Percentiles rank a stretch among this genome's conserved stretches.
Evolutionary conservation across 2,888 invertebrate species (phyloP).

Genomic region (Galerucella calmariensis): DNA sequence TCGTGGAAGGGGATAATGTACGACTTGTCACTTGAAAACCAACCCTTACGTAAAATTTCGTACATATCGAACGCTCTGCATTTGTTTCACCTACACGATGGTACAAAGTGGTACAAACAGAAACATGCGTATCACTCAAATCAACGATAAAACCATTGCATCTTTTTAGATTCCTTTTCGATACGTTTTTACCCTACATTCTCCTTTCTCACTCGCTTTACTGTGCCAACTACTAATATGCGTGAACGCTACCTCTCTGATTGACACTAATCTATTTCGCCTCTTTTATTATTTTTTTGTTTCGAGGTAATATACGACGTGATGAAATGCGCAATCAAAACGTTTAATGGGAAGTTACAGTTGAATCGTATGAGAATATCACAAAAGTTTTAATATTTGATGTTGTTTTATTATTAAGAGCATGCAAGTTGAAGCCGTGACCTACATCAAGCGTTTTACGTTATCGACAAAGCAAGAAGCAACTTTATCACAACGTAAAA

Average conservation of each 20-base stretch:
- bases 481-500: too few species aligned
- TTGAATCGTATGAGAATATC: not conserved
- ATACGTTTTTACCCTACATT: slow-evolving; percentile 38
- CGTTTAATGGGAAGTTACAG: slow-evolving; percentile 1
- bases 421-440: slow-evolving; percentile 5
- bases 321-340: slow-evolving; percentile 7
- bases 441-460: not conserved
- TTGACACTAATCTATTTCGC: slow-evolving; percentile 29
- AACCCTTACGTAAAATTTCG: slow-evolving; percentile 43
- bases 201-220: slow-evolving; percentile 13
- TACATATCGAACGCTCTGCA: slow-evolving; percentile 54
- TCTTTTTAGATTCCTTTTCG: slow-evolving; percentile 47
- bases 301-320: slow-evolving; percentile 3
- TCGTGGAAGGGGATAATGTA: slow-evolving; percentile 8
- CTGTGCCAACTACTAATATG: slow-evolving; percentile 25
- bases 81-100: slow-evolving; percentile 49
- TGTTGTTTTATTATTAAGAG: not conserved
- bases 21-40: slow-evolving; percentile 28
- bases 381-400: slow-evolving; percentile 8
- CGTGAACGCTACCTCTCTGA: slow-evolving; percentile 35
- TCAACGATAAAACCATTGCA: slow-evolving; percentile 49
- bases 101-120: slow-evolving; percentile 58
- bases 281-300: slow-evolving; percentile 15
- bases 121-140: slow-evolving; percentile 53
- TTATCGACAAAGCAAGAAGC: not conserved